A percentile compares a stretch with the other conserved stretches of the same genome.
These are phyloP conservation scores for Pachycephala philippinensis DNA, from an alignment of 2,113 vertebrate species.

Conservation along the genomic window DNA sequence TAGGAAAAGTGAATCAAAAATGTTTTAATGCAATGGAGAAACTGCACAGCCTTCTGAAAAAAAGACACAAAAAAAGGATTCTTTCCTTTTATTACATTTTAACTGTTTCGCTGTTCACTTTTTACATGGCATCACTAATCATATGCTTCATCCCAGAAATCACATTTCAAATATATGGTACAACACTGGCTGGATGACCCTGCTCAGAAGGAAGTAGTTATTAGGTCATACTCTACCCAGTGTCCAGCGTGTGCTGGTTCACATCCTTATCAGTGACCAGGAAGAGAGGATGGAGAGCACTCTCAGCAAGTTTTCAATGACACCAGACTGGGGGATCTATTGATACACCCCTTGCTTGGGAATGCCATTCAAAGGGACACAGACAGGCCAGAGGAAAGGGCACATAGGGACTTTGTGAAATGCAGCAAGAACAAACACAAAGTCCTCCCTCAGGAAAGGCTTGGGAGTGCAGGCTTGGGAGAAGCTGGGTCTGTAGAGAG, in stretches of 20 bases:
- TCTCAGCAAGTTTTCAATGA: not conserved
- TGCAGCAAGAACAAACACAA: not conserved
- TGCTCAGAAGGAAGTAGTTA: not conserved
- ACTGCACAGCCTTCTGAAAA: not conserved
- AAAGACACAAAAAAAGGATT: not conserved
- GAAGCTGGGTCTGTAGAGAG: not conserved
- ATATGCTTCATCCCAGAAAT: not conserved
- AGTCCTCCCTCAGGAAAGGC: not conserved
- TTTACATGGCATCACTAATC: not conserved
- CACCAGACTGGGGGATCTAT: not conserved
- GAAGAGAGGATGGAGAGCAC: not conserved
- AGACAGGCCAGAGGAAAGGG: not conserved
- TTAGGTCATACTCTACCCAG: not conserved
- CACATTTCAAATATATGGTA: not conserved
- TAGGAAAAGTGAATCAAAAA: not conserved
- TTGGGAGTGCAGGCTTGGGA: not conserved
- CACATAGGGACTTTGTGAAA: not conserved
- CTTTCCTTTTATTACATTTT: not conserved
- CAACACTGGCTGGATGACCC: not conserved
- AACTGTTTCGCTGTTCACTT: not conserved
- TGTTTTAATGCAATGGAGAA: not conserved
- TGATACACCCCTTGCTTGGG: no score
- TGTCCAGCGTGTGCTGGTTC: not conserved
- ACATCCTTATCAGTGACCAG: not conserved
- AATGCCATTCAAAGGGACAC: not conserved